phyloP scores from a whole-genome alignment of 2,888 invertebrate genomes.

The Neoscelio sp. region DNA sequence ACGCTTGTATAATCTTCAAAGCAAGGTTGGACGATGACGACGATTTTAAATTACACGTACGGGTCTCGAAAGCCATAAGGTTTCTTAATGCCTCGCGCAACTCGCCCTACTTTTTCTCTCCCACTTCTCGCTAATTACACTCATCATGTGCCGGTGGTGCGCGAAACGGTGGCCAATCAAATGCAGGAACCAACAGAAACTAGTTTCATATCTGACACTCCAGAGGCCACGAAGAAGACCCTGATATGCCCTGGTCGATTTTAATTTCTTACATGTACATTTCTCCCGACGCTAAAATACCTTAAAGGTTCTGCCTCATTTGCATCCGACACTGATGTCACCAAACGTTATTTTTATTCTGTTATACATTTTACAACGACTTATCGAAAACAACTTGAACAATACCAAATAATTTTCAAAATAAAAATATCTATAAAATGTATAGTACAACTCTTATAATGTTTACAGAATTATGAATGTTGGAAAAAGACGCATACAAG shows the following conservation, averaged over 20 bases:
- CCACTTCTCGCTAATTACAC: conserved; percentile 76
- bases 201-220: conserved; percentile 37
- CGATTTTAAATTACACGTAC: conserved; percentile 78
- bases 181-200: conserved; percentile 33
- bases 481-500: too few relatives aligned
- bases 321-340: conserved; percentile 50
- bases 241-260: conserved; percentile 70
- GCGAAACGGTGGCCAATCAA: conserved; percentile 63
- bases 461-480: too few relatives aligned
- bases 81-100: conserved; percentile 81
- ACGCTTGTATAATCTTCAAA: conserved; percentile 20
- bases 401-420: too few relatives aligned
- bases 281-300: conserved; percentile 51
- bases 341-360: conserved; percentile 23
- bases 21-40: conserved; percentile 59
- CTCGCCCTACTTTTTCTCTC: conserved; percentile 79
- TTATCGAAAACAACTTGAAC: too few relatives aligned
- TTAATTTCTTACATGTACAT: conserved; percentile 58
- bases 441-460: too few relatives aligned
- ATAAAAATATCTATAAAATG: too few relatives aligned
- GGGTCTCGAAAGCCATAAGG: conserved; percentile 75
- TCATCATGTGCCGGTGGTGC: conserved; percentile 75
- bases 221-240: conserved; percentile 75
- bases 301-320: conserved; percentile 63
- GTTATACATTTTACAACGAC: conserved; percentile 57